These are phyloP conservation scores for human DNA, from an alignment of 2,113 vertebrate species.

Conservation along the genomic window GRCh38 chr1:214508501-214509000, in stretches of 20 bases:
- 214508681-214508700: background rate
- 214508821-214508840: background rate
- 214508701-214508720: background rate
- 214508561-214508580: background rate
- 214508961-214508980: background rate
- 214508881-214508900: background rate
- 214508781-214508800: background rate
- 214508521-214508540: background rate
- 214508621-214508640: background rate
- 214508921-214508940: background rate
- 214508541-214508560: background rate
- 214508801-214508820: background rate
- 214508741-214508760: background rate
- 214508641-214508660: background rate
- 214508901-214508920: background rate
- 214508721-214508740: background rate
- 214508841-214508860: background rate
- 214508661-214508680: background rate
- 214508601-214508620: background rate
- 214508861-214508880: background rate
- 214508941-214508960: background rate
- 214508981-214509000: background rate
- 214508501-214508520: background rate
- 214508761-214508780: background rate
- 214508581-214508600: background rate